These are phyloP conservation scores for Phoenoteleia sp. DNA, from an alignment of 2,888 invertebrate species.

Conservation along the genomic window DNA sequence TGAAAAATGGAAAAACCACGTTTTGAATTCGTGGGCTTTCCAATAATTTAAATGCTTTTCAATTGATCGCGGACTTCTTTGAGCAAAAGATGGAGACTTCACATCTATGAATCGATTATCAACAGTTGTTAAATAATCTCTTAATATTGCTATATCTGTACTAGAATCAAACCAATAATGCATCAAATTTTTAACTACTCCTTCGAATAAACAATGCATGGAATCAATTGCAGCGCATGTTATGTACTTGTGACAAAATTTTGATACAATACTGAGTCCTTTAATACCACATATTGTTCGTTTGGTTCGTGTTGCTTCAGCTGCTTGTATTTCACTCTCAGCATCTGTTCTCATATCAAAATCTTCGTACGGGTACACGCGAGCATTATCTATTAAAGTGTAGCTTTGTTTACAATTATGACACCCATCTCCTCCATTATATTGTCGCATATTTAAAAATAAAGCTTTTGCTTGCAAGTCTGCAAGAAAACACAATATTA, in stretches of 20 bases:
- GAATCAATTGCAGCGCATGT: background rate
- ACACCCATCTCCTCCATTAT: conserved; percentile 47
- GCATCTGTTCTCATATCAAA: too few species aligned
- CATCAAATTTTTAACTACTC: background rate
- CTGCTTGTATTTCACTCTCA: too few species aligned
- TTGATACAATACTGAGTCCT: background rate
- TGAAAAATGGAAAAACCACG: conserved; percentile 69
- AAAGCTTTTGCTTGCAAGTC: conserved; percentile 61
- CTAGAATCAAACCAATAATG: background rate
- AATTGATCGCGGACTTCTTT: conserved; percentile 58
- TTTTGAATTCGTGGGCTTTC: conserved; percentile 73
- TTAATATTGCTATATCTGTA: background rate
- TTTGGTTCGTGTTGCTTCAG: too few species aligned
- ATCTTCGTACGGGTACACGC: too few species aligned
- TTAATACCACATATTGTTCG: background rate
- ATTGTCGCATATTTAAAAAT: conserved; percentile 51
- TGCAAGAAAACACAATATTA: conserved; percentile 25
- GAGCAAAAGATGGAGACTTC: conserved; percentile 52
- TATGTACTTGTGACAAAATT: background rate
- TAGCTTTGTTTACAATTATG: background rate
- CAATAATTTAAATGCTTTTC: conserved; percentile 58
- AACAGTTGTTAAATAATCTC: conserved; percentile 6
- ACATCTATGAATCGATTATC: background rate
- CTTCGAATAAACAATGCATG: background rate
- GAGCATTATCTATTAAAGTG: too few species aligned